phyloP scores from a whole-genome alignment of 53 echinoderm and acorn worm species.

The Actinopyga echinites region DNA sequence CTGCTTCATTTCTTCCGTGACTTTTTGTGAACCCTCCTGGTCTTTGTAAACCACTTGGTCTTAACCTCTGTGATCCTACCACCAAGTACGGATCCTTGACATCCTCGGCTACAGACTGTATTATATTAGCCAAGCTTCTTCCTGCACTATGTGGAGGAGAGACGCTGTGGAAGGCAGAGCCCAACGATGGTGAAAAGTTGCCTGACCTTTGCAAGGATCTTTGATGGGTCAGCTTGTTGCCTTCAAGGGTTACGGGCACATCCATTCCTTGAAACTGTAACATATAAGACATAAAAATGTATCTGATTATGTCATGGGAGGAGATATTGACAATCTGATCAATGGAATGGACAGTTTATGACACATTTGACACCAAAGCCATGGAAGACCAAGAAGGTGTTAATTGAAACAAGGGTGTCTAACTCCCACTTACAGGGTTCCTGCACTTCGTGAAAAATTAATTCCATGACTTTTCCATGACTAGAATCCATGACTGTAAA shows the following conservation, averaged over 20 bases:
- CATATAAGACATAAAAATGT: background rate
- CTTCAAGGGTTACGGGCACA: background rate
- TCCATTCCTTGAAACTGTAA: constrained; percentile 13
- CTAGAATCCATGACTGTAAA: too few species aligned
- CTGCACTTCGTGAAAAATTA: too few species aligned
- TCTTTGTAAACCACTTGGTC: background rate
- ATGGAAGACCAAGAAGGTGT: too few species aligned
- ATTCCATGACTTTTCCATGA: too few species aligned
- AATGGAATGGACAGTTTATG: too few species aligned
- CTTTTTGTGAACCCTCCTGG: too few species aligned
- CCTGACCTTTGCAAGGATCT: background rate
- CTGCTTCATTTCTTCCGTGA: too few species aligned
- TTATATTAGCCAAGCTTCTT: background rate
- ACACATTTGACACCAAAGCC: too few species aligned
- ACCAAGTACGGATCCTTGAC: constrained; percentile 14
- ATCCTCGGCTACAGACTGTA: background rate
- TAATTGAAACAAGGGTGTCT: too few species aligned
- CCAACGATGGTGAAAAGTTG: constrained; percentile 18
- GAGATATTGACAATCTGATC: too few species aligned
- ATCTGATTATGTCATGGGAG: background rate
- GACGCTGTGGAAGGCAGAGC: constrained; percentile 4
- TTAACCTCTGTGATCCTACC: background rate
- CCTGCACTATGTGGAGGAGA: constrained; percentile 12
- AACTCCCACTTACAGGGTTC: too few species aligned
- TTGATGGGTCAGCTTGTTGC: background rate